Evolutionary conservation across 2,888 invertebrate species (phyloP).

Genomic region (Dysmachus trigonus): DNA sequence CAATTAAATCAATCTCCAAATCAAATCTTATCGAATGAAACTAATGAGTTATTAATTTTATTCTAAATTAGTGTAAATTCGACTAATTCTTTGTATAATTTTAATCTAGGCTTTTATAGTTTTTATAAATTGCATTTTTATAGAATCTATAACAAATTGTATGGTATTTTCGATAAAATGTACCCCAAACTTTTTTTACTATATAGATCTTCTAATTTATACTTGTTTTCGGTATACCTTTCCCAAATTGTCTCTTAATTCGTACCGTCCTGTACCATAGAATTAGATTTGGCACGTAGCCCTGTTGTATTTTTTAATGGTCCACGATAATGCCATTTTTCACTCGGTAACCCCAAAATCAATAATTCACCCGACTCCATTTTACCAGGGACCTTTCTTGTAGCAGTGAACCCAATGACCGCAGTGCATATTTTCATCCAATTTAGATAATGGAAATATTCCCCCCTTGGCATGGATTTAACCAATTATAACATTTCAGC

Average conservation of each 20-base stretch:
- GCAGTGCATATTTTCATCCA: constrained; percentile 26
- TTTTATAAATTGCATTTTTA: too few relatives aligned
- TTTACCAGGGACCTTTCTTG: background rate
- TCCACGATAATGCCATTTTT: background rate
- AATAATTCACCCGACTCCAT: background rate
- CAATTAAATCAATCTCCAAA: too few relatives aligned
- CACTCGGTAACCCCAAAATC: background rate
- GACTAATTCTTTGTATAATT: too few relatives aligned
- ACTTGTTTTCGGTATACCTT: background rate
- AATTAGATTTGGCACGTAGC: background rate
- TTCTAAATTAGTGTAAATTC: too few relatives aligned
- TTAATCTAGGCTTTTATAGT: too few relatives aligned
- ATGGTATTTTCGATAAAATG: too few relatives aligned
- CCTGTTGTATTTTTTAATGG: background rate
- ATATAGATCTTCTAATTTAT: background rate
- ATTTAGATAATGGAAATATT: constrained; percentile 30
- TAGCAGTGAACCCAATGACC: background rate
- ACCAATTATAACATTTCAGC: constrained; percentile 22
- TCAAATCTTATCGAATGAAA: too few relatives aligned
- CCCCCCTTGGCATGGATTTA: constrained; percentile 20
- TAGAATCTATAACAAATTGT: too few relatives aligned
- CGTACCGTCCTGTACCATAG: background rate
- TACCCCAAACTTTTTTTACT: too few relatives aligned
- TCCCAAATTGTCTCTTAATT: background rate
- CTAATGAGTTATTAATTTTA: too few relatives aligned